Percentiles rank a stretch among this genome's conserved stretches.
These are phyloP conservation scores for Spatulosminthurus flaviceps DNA, from an alignment of 2,888 invertebrate species.

Conservation along the genomic window DNA sequence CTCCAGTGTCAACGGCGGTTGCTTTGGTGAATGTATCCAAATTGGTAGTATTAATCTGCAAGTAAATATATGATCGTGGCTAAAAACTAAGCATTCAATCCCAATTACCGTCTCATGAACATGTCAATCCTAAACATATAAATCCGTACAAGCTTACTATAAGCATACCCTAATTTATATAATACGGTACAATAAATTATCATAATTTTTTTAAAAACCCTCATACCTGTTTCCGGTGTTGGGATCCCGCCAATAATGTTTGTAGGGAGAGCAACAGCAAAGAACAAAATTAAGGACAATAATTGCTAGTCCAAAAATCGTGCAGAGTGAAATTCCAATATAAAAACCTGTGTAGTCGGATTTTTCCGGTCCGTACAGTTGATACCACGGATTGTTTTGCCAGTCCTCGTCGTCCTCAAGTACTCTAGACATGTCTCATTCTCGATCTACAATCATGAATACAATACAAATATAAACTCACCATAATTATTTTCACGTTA, in stretches of 20 bases:
- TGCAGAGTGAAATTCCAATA: conserved; percentile 80
- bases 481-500: too few species aligned
- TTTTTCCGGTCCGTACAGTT: conserved; percentile 67
- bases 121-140: too few species aligned
- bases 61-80: too few species aligned
- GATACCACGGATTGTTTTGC: conserved; percentile 73
- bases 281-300: conserved; percentile 80
- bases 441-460: background rate
- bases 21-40: conserved; percentile 85
- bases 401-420: conserved; percentile 73
- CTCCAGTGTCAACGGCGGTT: conserved; percentile 72
- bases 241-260: conserved; percentile 80
- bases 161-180: too few species aligned
- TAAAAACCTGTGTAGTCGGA: conserved; percentile 85
- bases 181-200: too few species aligned
- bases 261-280: conserved; percentile 83
- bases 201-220: conserved; percentile 9
- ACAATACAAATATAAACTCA: too few species aligned
- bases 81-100: too few species aligned
- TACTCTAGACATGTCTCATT: conserved; percentile 71
- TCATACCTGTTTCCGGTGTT: conserved; percentile 64
- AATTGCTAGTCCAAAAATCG: conserved; percentile 76
- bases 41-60: conserved; percentile 83
- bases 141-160: too few species aligned
- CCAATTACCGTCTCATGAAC: too few species aligned